These are phyloP conservation scores for Endotricha flammealis DNA, from an alignment of 2,888 invertebrate species.

Conservation along the genomic window DNA sequence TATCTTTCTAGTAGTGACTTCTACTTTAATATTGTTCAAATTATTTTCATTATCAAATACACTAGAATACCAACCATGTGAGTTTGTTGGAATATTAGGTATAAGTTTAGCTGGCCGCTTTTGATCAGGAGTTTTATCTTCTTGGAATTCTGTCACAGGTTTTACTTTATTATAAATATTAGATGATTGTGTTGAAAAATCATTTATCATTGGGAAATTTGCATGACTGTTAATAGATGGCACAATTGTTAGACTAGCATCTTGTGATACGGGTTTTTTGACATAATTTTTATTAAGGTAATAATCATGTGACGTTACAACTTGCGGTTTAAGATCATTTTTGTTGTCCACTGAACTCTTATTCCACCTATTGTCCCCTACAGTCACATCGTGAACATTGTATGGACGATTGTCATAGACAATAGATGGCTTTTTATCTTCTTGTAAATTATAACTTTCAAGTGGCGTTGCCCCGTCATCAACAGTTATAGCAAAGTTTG, in stretches of 20 bases:
- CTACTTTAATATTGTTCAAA: slow-evolving; percentile 54
- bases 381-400: slow-evolving; percentile 32
- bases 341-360: slow-evolving; percentile 34
- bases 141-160: slow-evolving; percentile 41
- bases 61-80: slow-evolving; percentile 71
- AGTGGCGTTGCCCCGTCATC: slow-evolving; percentile 55
- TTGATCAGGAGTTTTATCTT: slow-evolving; percentile 36
- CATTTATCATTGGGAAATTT: slow-evolving; percentile 69
- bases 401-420: slow-evolving; percentile 34
- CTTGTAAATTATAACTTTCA: slow-evolving; percentile 48
- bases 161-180: slow-evolving; percentile 28
- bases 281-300: slow-evolving; percentile 6
- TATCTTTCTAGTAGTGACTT: slow-evolving; percentile 58
- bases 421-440: slow-evolving; percentile 35
- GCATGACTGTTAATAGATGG: slow-evolving; percentile 64
- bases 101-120: slow-evolving; percentile 56
- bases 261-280: slow-evolving; percentile 11
- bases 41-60: slow-evolving; percentile 48
- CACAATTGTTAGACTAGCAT: slow-evolving; percentile 24
- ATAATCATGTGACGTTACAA: slow-evolving; percentile 6
- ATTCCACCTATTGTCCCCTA: slow-evolving; percentile 63
- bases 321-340: slow-evolving; percentile 9
- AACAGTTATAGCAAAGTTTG: slow-evolving; percentile 70
- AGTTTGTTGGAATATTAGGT: slow-evolving; percentile 61
- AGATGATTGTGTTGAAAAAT: slow-evolving; percentile 29